Evolutionary conservation across 1,140 invertebrate species (phyloP).

Genomic region (Prorops nasuta): DNA sequence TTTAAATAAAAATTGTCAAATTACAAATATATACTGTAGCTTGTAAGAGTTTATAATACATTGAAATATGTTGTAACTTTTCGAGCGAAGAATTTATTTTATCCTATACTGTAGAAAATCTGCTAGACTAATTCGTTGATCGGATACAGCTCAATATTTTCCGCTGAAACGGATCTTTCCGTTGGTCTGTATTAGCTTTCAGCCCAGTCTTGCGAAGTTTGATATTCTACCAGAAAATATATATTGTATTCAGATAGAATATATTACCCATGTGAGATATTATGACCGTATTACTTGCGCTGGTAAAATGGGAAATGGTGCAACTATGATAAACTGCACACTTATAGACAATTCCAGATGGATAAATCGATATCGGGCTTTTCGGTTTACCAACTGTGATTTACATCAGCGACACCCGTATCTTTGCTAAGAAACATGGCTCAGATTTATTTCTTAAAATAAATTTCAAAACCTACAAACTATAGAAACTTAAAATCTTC

Average conservation of each 20-base stretch:
- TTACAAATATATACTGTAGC: no score
- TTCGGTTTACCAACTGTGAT: conserved; percentile 7
- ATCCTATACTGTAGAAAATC: no score
- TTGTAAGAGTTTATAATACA: no score
- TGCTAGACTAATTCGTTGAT: conserved; percentile 16
- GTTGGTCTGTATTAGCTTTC: conserved; percentile 11
- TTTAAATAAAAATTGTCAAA: no score
- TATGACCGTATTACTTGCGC: conserved; percentile 15
- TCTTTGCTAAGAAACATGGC: no score
- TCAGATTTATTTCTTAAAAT: no score
- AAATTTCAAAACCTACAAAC: no score
- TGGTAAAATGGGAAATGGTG: conserved; percentile 17
- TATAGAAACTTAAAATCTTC: no score
- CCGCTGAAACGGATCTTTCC: neutral
- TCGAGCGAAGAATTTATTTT: no score
- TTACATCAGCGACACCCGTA: no score
- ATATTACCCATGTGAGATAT: conserved; percentile 20
- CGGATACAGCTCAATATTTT: neutral
- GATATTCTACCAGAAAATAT: conserved; percentile 22
- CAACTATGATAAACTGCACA: conserved; percentile 21
- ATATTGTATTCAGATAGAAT: conserved; percentile 21
- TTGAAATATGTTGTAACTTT: no score
- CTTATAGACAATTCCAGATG: conserved; percentile 20
- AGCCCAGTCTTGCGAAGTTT: conserved; percentile 15
- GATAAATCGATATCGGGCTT: conserved; percentile 14